phyloP scores from a whole-genome alignment of 2,888 invertebrate species.

The Phoronis australis region DNA sequence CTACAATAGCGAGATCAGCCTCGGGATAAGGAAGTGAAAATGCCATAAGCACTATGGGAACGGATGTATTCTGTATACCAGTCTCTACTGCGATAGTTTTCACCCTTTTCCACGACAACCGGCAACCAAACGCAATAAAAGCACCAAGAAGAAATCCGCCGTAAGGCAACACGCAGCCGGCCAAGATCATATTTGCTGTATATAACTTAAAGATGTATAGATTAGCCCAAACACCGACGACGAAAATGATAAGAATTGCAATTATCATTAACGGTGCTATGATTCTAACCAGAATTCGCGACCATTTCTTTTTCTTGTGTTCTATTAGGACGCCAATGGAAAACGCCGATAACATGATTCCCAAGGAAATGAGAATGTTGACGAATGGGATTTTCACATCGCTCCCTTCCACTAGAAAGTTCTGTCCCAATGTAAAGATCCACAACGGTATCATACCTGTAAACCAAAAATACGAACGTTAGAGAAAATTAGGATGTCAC shows the following conservation, averaged over 20 bases:
- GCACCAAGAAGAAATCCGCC: neutral
- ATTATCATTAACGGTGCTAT: neutral
- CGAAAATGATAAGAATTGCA: neutral
- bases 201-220: neutral
- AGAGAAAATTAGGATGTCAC: too few relatives aligned
- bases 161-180: neutral
- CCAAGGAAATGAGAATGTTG: neutral
- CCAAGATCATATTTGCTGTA: neutral
- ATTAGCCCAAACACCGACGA: neutral
- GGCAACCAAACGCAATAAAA: neutral
- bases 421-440: conserved; percentile 4
- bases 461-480: neutral
- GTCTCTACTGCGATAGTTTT: conserved; percentile 2
- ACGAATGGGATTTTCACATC: neutral
- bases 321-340: neutral
- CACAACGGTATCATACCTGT: conserved; percentile 4
- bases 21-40: conserved; percentile 3
- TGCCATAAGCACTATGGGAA: conserved; percentile 2
- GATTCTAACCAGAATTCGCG: neutral
- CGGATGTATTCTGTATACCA: neutral
- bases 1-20: neutral
- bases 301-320: neutral
- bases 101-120: neutral
- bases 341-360: neutral
- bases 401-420: neutral